Evolutionary conservation across 2,888 invertebrate species (phyloP).

Genomic region (Dendrolimus pini): DNA sequence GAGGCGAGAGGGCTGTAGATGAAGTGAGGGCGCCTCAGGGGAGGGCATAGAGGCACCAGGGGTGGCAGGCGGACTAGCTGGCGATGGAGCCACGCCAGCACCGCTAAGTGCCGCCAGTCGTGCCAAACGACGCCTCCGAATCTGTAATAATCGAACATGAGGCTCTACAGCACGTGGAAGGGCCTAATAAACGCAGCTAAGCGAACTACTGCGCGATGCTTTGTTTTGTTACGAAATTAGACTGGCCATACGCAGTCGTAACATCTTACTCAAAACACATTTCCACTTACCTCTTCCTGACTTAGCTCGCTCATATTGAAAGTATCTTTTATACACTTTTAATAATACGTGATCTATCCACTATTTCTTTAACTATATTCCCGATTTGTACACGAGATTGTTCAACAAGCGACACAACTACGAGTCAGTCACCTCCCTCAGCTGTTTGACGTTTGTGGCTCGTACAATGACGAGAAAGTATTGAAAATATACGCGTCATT

Average conservation of each 20-base stretch:
- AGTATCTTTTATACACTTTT: constrained; percentile 30
- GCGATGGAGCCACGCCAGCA: constrained; percentile 62
- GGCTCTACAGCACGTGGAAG: constrained; percentile 37
- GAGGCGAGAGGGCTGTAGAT: constrained; percentile 31
- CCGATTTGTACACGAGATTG: constrained; percentile 45
- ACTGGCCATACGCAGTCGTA: constrained; percentile 64
- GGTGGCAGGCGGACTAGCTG: constrained; percentile 66
- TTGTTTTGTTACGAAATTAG: constrained; percentile 77
- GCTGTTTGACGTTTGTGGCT: constrained; percentile 69
- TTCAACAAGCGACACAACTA: constrained; percentile 65
- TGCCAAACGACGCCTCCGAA: constrained; percentile 85
- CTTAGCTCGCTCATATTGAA: constrained; percentile 87
- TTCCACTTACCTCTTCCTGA: constrained; percentile 88
- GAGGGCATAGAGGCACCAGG: constrained; percentile 56
- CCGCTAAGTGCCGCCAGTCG: constrained; percentile 80
- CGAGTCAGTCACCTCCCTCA: constrained; percentile 74
- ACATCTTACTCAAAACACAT: constrained; percentile 58
- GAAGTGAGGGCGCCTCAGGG: constrained; percentile 30
- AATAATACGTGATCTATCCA: constrained; percentile 30
- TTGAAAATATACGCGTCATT: constrained; percentile 75
- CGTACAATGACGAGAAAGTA: constrained; percentile 66
- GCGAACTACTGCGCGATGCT: constrained; percentile 49
- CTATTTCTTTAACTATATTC: constrained; percentile 45
- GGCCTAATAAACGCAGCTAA: constrained; percentile 36
- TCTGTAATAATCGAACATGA: constrained; percentile 66